These are phyloP conservation scores for Zaprionus nigranus DNA, from an alignment of 1,140 invertebrate species.

Conservation along the genomic window DNA sequence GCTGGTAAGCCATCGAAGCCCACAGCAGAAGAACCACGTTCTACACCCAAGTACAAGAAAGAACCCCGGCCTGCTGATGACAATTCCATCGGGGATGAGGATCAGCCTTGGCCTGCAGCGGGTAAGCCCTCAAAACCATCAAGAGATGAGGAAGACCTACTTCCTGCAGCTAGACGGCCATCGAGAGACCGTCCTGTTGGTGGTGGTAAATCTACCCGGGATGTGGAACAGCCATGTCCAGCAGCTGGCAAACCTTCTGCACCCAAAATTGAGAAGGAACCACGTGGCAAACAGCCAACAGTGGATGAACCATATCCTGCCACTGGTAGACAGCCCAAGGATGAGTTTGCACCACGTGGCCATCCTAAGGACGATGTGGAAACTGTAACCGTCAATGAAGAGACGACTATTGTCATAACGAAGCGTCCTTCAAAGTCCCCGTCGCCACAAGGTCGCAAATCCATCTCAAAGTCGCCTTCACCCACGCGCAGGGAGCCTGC, in stretches of 20 bases:
- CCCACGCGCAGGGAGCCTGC: conserved; percentile 35
- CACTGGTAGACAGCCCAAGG: conserved; percentile 1
- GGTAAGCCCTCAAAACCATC: conserved; percentile 13
- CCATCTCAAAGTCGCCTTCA: conserved; percentile 35
- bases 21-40: conserved; percentile 3
- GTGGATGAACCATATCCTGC: background rate
- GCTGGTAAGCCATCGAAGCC: conserved; percentile 9
- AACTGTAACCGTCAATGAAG: conserved; percentile 43
- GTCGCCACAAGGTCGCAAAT: conserved; percentile 20
- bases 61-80: background rate
- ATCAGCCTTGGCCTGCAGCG: conserved; percentile 5
- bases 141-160: background rate
- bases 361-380: conserved; percentile 18
- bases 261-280: conserved; percentile 4
- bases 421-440: conserved; percentile 54
- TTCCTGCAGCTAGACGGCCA: background rate
- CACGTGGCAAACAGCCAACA: background rate
- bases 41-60: background rate
- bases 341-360: background rate
- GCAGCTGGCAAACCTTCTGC: conserved; percentile 5
- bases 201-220: background rate
- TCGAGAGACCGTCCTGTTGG: background rate
- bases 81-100: background rate
- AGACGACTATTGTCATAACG: conserved; percentile 56
- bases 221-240: background rate